Evolutionary conservation across 2,888 invertebrate species (phyloP).

Genomic region (Prosapia bicincta): DNA sequence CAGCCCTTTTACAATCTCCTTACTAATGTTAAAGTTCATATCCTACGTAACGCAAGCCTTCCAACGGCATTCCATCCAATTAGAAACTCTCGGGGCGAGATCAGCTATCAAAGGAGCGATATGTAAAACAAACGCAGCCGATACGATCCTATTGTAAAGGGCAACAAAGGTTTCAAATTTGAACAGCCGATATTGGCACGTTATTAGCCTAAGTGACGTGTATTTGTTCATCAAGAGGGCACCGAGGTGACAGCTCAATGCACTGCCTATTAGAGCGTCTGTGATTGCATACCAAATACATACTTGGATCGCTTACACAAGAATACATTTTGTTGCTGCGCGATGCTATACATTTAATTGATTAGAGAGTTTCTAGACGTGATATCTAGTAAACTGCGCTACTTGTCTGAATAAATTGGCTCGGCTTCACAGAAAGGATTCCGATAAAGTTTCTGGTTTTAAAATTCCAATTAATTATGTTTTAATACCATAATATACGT

Average conservation of each 20-base stretch:
- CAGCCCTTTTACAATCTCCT: too few relatives aligned
- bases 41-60: neutral
- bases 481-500: too few relatives aligned
- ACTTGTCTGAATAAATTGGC: neutral
- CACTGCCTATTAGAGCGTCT: neutral
- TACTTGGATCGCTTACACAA: neutral
- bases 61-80: neutral
- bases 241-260: neutral
- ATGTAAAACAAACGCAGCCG: neutral
- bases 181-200: neutral
- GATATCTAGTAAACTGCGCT: neutral
- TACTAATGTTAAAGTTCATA: neutral
- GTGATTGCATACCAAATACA: neutral
- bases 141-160: neutral
- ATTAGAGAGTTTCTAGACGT: neutral
- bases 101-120: neutral
- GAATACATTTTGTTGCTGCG: neutral
- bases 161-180: neutral
- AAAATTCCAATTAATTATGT: neutral
- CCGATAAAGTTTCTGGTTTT: neutral
- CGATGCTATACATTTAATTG: neutral
- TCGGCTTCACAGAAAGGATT: neutral
- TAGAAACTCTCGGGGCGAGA: neutral
- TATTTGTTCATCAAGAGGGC: neutral
- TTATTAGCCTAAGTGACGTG: neutral